These are phyloP conservation scores for Galerucella nymphaeae DNA, from an alignment of 2,888 invertebrate species.

Conservation along the genomic window DNA sequence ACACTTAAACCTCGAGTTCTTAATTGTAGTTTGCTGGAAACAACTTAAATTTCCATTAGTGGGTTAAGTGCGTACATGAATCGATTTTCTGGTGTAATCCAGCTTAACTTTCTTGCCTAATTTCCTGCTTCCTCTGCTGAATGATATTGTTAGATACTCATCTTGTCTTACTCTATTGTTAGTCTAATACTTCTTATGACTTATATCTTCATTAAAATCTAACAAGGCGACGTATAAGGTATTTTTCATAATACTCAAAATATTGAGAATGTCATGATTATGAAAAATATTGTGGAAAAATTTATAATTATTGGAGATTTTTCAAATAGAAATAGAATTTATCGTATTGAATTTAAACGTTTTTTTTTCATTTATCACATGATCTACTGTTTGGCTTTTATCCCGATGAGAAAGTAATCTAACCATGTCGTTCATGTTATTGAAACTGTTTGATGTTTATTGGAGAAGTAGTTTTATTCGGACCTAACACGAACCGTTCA, in stretches of 20 bases:
- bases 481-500: no score
- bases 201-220: conserved; percentile 2
- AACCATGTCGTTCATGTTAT: no score
- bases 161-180: background rate
- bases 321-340: no score
- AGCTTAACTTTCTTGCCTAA: conserved; percentile 13
- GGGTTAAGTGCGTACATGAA: conserved; percentile 1
- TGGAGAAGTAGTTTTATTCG: no score
- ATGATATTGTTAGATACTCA: conserved; percentile 8
- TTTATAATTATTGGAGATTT: no score
- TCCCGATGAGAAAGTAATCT: no score
- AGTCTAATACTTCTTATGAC: conserved; percentile 12
- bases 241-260: background rate
- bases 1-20: background rate
- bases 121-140: conserved; percentile 9
- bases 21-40: background rate
- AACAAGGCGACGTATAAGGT: background rate
- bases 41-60: conserved; percentile 2
- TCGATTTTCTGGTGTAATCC: conserved; percentile 16
- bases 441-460: no score
- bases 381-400: no score
- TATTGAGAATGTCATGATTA: background rate
- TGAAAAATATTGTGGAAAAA: no score
- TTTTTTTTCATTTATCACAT: no score
- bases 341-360: no score